phyloP scores from a whole-genome alignment of 2,113 vertebrate species.

The Otis tarda region DNA sequence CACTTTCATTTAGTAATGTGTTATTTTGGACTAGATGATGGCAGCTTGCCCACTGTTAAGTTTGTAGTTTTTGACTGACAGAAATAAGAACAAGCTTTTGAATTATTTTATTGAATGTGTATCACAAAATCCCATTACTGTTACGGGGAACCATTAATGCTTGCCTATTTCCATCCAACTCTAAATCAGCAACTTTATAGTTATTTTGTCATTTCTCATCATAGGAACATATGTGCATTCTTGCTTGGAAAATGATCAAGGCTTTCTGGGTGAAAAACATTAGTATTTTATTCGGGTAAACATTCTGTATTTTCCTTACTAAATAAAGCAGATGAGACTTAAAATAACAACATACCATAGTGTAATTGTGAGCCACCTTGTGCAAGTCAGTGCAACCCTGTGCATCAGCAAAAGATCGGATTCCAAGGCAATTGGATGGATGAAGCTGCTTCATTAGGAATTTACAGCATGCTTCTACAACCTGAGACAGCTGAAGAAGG shows the following conservation, averaged over 20 bases:
- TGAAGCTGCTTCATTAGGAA: conserved; percentile 98
- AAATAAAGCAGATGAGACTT: background rate
- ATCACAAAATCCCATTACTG: background rate
- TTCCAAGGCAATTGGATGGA: conserved; percentile 97
- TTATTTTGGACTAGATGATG: background rate
- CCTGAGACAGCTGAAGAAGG: conserved; percentile 92
- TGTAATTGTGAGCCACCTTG: conserved; percentile 94
- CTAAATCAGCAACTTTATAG: background rate
- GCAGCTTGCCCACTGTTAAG: background rate
- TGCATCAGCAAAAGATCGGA: conserved; percentile 94
- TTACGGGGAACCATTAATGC: background rate
- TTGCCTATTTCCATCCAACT: background rate
- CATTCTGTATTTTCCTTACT: background rate
- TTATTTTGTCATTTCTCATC: background rate
- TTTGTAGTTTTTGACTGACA: background rate
- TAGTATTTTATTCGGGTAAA: background rate
- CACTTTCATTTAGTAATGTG: background rate
- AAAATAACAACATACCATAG: conserved; percentile 85
- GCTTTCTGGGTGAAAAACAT: background rate
- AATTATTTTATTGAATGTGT: background rate
- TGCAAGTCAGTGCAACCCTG: conserved; percentile 96
- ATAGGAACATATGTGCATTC: background rate
- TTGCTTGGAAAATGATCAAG: background rate
- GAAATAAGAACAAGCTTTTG: background rate
- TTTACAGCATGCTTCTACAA: conserved; percentile 95